These are phyloP conservation scores for Campoletis sonorensis DNA, from an alignment of 1,140 invertebrate genomes.

Conservation along the genomic window DNA sequence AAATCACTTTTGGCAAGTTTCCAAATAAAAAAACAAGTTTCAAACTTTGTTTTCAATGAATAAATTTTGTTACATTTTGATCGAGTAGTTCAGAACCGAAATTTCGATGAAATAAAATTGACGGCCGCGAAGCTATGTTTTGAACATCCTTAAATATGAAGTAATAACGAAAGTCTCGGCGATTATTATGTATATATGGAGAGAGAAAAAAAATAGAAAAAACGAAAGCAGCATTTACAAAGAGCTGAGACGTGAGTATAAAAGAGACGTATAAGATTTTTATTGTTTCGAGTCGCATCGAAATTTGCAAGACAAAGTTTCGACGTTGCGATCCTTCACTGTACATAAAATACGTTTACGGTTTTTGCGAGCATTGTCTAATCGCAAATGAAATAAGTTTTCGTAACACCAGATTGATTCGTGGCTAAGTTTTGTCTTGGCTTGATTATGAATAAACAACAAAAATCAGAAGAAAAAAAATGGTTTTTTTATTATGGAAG, in stretches of 20 bases:
- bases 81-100: too few relatives aligned
- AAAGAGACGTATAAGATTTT: conserved; percentile 30
- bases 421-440: too few relatives aligned
- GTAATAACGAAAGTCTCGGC: not conserved
- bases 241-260: conserved; percentile 6
- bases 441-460: too few relatives aligned
- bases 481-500: conserved; percentile 55
- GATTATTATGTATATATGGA: conserved; percentile 39
- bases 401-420: not conserved
- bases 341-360: conserved; percentile 18
- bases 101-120: too few relatives aligned
- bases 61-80: too few relatives aligned
- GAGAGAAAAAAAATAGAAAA: not conserved
- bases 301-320: not conserved
- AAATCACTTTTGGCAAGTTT: too few relatives aligned
- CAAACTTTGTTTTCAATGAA: too few relatives aligned
- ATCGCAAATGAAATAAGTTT: too few relatives aligned
- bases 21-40: too few relatives aligned
- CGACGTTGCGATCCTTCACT: conserved; percentile 12
- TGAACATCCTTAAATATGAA: too few relatives aligned
- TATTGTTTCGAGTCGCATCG: conserved; percentile 34
- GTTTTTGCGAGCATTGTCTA: not conserved
- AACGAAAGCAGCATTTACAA: conserved; percentile 4
- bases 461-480: too few relatives aligned
- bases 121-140: too few relatives aligned